Evolutionary conservation across 2,113 vertebrate genomes (phyloP).

Genomic region (Hystrix cristata): DNA sequence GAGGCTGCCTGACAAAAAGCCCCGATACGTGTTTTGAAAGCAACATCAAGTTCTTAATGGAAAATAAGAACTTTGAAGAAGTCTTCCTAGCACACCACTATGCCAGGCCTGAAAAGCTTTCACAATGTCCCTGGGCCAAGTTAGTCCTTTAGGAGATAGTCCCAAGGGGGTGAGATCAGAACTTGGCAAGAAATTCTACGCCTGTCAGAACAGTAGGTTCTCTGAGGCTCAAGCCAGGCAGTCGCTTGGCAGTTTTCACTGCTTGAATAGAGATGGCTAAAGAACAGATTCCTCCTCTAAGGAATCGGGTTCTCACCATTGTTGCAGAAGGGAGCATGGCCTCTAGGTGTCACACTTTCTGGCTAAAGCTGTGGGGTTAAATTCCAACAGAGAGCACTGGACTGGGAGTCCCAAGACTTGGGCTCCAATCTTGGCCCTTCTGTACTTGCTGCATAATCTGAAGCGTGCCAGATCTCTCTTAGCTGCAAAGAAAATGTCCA

Average conservation of each 20-base stretch:
- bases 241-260: background rate
- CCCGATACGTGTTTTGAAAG: background rate
- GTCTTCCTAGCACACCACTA: background rate
- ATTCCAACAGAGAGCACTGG: background rate
- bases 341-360: background rate
- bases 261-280: background rate
- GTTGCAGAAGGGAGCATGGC: background rate
- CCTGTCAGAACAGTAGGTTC: background rate
- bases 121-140: background rate
- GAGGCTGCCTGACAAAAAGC: background rate
- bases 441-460: background rate
- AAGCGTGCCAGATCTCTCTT: background rate
- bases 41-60: constrained; percentile 21
- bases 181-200: constrained; percentile 40
- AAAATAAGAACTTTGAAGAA: constrained; percentile 14
- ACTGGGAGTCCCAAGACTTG: background rate
- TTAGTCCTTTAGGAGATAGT: constrained; percentile 12
- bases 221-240: background rate
- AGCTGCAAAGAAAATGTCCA: background rate
- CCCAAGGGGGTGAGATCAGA: constrained; percentile 69
- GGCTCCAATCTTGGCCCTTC: background rate
- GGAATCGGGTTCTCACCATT: accelerated
- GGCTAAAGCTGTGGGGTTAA: background rate
- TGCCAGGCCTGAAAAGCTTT: constrained; percentile 31
- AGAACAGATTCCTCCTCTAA: background rate